Percentiles rank a stretch among this genome's conserved stretches.
Conservation (phyloP, 1,140 invertebrate species). For the Cydia splendana region DNA sequence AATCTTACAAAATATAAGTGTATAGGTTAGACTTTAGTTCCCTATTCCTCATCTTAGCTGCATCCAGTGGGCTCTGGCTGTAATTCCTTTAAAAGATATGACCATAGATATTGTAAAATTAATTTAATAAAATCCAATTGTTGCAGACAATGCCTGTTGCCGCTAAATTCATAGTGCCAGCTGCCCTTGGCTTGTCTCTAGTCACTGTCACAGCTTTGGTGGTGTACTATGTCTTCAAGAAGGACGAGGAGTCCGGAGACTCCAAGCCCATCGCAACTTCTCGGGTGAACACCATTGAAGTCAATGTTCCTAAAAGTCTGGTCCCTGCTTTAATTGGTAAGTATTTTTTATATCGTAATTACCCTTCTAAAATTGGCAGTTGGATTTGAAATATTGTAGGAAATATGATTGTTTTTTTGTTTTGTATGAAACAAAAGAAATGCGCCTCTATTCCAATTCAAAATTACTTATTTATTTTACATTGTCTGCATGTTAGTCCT, state of each 20-base stretch:
- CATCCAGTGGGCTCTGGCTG: no score
- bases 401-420: no score
- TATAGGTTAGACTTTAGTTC: no score
- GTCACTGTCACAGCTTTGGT: conserved; percentile 70
- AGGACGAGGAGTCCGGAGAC: conserved; percentile 59
- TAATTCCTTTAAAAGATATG: no score
- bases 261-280: conserved; percentile 56
- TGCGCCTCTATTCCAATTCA: no score
- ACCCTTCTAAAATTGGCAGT: neutral
- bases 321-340: conserved; percentile 72
- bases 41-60: no score
- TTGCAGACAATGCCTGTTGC: conserved; percentile 65
- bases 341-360: conserved; percentile 32
- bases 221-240: conserved; percentile 70
- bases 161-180: conserved; percentile 59
- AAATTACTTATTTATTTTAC: no score
- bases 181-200: conserved; percentile 64
- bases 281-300: conserved; percentile 63
- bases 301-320: conserved; percentile 67
- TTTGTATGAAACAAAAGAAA: no score
- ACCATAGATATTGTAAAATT: no score
- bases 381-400: neutral
- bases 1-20: no score
- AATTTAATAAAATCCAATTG: conserved; percentile 7
- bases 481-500: no score